A percentile compares a stretch with the other conserved stretches of the same genome.
phyloP scores from a whole-genome alignment of 2,888 invertebrate genomes.

The Ischnura elegans region DNA sequence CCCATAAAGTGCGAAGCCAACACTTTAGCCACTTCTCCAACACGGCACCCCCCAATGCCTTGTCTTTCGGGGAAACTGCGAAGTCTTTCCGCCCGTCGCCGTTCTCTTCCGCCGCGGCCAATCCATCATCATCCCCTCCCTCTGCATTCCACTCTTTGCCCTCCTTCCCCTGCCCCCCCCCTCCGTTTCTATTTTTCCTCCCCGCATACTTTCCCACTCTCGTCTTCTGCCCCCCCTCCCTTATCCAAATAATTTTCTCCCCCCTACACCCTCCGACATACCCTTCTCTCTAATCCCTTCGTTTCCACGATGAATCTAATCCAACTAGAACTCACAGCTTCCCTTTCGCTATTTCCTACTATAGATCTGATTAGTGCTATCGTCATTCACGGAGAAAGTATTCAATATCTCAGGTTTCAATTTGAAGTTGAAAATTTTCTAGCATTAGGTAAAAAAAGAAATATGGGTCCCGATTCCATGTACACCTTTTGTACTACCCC shows the following conservation, averaged over 20 bases:
- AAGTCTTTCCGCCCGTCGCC: background rate
- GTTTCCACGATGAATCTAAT: background rate
- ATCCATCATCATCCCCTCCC: slow-evolving; percentile 51
- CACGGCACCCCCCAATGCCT: no score
- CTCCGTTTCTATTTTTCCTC: slow-evolving; percentile 25
- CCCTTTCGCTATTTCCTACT: no score
- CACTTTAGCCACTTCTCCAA: no score
- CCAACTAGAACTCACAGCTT: no score
- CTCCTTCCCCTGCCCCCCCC: background rate
- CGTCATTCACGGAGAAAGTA: no score
- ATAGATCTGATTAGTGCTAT: no score
- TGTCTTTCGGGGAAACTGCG: background rate
- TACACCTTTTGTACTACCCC: no score
- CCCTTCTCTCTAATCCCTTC: background rate
- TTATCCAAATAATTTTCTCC: slow-evolving; percentile 35
- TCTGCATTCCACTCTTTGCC: slow-evolving; percentile 31
- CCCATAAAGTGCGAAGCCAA: no score
- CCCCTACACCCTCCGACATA: background rate
- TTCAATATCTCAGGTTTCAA: no score
- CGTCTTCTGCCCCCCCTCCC: background rate
- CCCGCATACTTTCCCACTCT: background rate
- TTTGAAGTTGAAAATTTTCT: no score
- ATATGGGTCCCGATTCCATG: no score
- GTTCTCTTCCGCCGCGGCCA: background rate
- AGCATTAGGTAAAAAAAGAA: no score